Evolutionary conservation across 2,113 vertebrate genomes (phyloP), one percentile per base, ranked within the genome.

Genomic region (Artemisiospiza belli): DNA sequence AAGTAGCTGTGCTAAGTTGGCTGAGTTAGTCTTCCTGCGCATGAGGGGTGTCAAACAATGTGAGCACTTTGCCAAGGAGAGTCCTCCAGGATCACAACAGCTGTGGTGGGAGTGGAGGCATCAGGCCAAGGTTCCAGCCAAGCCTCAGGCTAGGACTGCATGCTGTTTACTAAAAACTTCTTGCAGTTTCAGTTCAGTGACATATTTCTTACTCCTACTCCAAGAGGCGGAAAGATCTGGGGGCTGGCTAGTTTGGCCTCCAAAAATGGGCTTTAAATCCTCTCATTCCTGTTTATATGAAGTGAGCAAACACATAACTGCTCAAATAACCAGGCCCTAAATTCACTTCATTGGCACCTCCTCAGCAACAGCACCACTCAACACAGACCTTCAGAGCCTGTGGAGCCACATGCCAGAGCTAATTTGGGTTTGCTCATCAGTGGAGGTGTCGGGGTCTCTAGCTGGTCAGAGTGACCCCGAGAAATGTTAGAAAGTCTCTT

Each of bases 251-350:
- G 21, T 43, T 90, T 7, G 4, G 62, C 35, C 64, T 77, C 67
- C 15, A 51, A 39, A 85, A 80, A 77, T 5, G 7, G 4, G 39
- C 70, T 27, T 62, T 3, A 88, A 94, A 78, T 80, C 51, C 35
- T 90, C 62, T 35, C 12, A 30, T 70, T 92, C 79, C 63, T 83
- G 68, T 90, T 93, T 63, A 86, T 2, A 5, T 86, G 55, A 77
- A 70, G 23, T 0, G 1, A 92, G 23, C 16, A 83, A 69, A 55
- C 46, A 68, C 0, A 0, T n/a, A 79, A 35, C 44, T 68, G 28
- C 37, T 54, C 16, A 43, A 55, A 47, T 7, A 39, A 83, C 63
- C 21, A 59, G 41, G 37, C 13, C 33, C 20, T 52, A 54, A 79
- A n/a, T 23, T 75, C 22, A 33, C 20, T 68, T 78, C n/a, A 24